Base-by-base conservation (phyloP, 2,888 invertebrate genomes). In the Scaptomyza tumidula region DNA sequence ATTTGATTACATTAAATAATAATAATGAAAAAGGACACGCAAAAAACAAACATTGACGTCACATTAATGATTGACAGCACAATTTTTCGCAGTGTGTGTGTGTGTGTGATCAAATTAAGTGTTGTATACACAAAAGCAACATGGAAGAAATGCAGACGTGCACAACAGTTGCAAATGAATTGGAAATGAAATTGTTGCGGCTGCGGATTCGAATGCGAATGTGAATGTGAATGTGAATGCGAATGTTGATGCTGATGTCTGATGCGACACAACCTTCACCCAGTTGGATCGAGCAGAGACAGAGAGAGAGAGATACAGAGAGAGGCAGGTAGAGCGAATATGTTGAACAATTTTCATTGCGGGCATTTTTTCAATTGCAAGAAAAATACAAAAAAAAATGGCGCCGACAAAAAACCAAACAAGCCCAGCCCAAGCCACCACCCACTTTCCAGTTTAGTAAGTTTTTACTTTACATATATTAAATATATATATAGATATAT, bases 181-280 rank as follows among this genome's bases (percentile, higher is more conserved):
- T 39, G 37, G 27, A 52, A 69, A 53, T 61, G 50, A 48, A 64
- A 54, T 72, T 57, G 49, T 57, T 58, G 54, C 27, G 56, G 57
- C n/a, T 56, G 44, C 16, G 24, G 67, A 39, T 6, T 2, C 37
- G 14, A 39, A 16, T 7, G 39, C 14, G 2, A 16, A 14, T 37
- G 35, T 10, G 31, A n/a, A 5, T 33, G 33, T 49, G 33, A 14
- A 19, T 37, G 35, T 10, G 31, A n/a, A 5, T 33, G 33, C 45
- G 33, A 14, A 19, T 56, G 56, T 10, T 56, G 44, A 13, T 33
- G 67, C 9, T 24, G 52, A 3, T 45, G 52, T 37, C 43, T 70
- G 43, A 46, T 53, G 75, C 69, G 55, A 46, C 56, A 59, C 75
- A 86, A 80, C 85, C 85, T 85, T 85, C 85, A 85, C 85, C 85